These are phyloP conservation scores for Cinclus cinclus DNA, from an alignment of 2,113 vertebrate species.

Conservation along the genomic window DNA sequence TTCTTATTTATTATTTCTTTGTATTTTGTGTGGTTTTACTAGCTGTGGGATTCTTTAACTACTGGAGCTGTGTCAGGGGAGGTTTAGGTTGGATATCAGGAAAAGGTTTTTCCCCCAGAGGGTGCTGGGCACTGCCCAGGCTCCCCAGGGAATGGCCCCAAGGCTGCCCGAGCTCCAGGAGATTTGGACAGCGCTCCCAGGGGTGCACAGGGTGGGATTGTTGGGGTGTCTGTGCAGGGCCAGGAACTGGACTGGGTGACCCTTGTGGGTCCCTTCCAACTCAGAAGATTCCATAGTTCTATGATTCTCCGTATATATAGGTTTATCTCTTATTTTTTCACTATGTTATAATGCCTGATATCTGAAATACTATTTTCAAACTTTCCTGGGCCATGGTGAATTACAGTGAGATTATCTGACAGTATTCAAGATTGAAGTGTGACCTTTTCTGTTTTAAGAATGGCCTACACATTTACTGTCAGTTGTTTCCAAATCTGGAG, in stretches of 20 bases:
- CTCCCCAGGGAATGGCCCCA: background rate
- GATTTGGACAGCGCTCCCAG: rapidly evolving
- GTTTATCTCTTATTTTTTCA: background rate
- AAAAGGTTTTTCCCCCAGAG: background rate
- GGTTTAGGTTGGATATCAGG: background rate
- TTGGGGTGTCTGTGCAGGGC: background rate
- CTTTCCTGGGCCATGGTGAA: background rate
- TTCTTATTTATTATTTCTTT: background rate
- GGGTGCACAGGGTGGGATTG: background rate
- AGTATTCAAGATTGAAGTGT: background rate
- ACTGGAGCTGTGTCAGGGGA: background rate
- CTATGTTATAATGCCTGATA: background rate
- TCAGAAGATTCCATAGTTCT: background rate
- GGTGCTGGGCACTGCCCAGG: background rate
- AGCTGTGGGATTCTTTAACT: background rate
- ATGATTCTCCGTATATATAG: background rate
- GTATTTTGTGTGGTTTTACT: background rate
- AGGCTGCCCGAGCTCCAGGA: background rate
- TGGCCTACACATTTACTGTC: background rate
- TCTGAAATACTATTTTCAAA: background rate
- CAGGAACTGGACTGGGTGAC: background rate
- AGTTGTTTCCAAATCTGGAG: background rate
- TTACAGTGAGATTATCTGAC: background rate
- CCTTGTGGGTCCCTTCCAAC: background rate
- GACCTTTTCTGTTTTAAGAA: background rate